These are phyloP conservation scores for Parasteatoda tepidariorum DNA, from an alignment of 1,140 invertebrate species.

Conservation along the genomic window DNA sequence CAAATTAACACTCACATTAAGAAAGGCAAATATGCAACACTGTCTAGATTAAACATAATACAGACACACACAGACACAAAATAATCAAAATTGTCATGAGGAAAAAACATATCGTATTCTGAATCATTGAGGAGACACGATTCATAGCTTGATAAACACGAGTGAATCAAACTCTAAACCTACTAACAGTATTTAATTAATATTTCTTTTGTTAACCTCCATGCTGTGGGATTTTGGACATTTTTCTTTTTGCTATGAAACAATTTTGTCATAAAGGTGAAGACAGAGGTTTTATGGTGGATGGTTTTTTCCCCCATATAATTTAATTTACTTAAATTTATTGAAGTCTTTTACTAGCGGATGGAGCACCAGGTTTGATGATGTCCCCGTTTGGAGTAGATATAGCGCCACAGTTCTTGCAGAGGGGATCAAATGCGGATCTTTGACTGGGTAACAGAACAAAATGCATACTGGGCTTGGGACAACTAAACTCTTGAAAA, in stretches of 20 bases:
- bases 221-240: constrained; percentile 26
- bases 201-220: constrained; percentile 5
- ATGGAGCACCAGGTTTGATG: constrained; percentile 42
- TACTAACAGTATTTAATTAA: constrained; percentile 21
- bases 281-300: constrained; percentile 39
- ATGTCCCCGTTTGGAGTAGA: constrained; percentile 43
- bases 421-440: constrained; percentile 83
- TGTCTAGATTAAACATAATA: constrained; percentile 22
- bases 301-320: constrained; percentile 25
- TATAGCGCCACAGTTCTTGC: constrained; percentile 70
- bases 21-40: not conserved
- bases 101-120: not conserved
- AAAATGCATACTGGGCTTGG: constrained; percentile 78
- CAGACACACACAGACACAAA: constrained; percentile 21
- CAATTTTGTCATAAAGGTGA: constrained; percentile 17
- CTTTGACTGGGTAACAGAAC: constrained; percentile 83
- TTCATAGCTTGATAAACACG: constrained; percentile 26
- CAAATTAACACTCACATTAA: not conserved
- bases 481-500: constrained; percentile 38
- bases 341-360: constrained; percentile 50
- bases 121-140: not conserved
- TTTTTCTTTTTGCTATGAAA: not conserved
- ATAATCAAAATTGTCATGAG: constrained; percentile 2
- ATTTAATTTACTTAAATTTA: constrained; percentile 30
- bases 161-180: constrained; percentile 42